phyloP scores from a whole-genome alignment of 1,140 invertebrate genomes.

The Cotesia chilonis region DNA sequence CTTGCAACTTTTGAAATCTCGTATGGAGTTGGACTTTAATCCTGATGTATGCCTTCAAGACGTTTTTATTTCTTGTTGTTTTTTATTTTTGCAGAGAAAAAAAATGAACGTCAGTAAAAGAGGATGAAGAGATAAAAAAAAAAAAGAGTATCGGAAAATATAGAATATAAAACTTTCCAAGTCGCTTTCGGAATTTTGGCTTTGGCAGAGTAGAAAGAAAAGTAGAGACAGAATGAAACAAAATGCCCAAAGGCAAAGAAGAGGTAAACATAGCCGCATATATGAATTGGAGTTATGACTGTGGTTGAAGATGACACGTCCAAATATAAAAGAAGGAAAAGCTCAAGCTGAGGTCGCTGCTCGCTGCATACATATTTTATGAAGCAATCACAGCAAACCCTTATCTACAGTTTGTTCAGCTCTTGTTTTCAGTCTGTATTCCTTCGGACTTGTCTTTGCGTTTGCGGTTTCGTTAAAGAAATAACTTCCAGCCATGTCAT shows the following conservation, averaged over 20 bases:
- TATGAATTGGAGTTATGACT: conserved; percentile 29
- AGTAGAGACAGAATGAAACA: conserved; percentile 4
- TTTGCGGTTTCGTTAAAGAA: conserved; percentile 26
- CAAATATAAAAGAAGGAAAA: conserved; percentile 27
- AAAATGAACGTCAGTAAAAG: not conserved
- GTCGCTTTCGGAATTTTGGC: conserved; percentile 6
- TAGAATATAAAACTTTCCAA: conserved; percentile 24
- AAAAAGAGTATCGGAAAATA: conserved; percentile 30
- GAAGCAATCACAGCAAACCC: conserved; percentile 61
- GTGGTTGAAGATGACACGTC: conserved; percentile 17
- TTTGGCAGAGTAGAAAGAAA: conserved; percentile 3
- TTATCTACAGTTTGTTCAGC: conserved; percentile 64
- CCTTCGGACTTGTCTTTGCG: conserved; percentile 21
- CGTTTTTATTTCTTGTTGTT: conserved; percentile 21
- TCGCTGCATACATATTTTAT: conserved; percentile 64
- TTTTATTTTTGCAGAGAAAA: not conserved
- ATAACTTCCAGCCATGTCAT: conserved; percentile 21
- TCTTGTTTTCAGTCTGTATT: conserved; percentile 46
- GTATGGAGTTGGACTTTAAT: conserved; percentile 22
- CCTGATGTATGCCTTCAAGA: conserved; percentile 29
- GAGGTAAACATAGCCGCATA: conserved; percentile 23
- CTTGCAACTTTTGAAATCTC: not conserved
- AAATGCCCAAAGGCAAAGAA: conserved; percentile 20
- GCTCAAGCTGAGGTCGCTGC: conserved; percentile 42
- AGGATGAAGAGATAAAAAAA: not conserved